phyloP scores from a whole-genome alignment of 1,140 invertebrate species.

The Harpegnathos saltator region DNA sequence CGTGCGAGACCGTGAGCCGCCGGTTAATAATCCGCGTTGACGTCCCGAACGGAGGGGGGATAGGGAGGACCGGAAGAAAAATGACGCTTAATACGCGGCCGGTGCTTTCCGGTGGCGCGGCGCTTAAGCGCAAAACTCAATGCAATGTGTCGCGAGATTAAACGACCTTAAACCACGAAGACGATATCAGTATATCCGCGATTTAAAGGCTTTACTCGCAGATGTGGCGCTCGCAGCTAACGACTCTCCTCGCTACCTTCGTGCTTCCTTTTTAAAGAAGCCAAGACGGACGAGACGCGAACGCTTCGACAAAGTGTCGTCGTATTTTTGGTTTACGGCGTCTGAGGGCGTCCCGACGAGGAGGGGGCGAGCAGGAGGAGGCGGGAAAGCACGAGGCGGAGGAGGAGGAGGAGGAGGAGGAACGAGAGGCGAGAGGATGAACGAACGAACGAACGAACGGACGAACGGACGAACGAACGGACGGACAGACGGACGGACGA shows the following conservation, averaged over 20 bases:
- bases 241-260: conserved; percentile 47
- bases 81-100: not conserved
- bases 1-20: not conserved
- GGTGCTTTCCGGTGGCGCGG: not conserved
- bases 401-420: not conserved
- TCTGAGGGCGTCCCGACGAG: conserved; percentile 72
- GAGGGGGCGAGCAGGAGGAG: not conserved
- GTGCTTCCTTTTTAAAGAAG: conserved; percentile 33
- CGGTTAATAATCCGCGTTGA: not conserved
- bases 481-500: conserved; percentile 40
- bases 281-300: conserved; percentile 64
- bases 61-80: not conserved
- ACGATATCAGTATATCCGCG: conserved; percentile 54
- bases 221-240: conserved; percentile 26
- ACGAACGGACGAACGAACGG: conserved; percentile 12
- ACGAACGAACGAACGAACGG: conserved; percentile 35
- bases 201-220: conserved; percentile 54
- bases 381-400: not conserved
- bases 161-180: conserved; percentile 44
- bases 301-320: conserved; percentile 76
- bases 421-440: conserved; percentile 25
- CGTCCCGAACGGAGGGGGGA: not conserved
- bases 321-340: conserved; percentile 81
- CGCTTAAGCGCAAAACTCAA: conserved; percentile 29
- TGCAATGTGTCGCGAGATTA: conserved; percentile 36